These are phyloP conservation scores for Oligia latruncula DNA, from an alignment of 2,888 invertebrate genomes.

Conservation along the genomic window DNA sequence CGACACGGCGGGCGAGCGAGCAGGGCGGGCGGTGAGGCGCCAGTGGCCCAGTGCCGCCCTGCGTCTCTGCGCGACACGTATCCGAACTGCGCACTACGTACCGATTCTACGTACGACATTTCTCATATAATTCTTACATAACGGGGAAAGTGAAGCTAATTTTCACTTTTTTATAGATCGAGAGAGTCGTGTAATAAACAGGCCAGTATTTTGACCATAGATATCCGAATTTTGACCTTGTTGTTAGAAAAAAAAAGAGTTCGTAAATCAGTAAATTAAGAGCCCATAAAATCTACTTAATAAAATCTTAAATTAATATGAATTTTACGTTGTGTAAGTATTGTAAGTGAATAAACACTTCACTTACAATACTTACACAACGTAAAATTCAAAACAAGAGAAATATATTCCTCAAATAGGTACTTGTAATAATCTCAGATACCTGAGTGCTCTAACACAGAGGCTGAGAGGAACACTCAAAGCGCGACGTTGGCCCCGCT, in stretches of 20 bases:
- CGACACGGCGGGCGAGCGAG: conserved; percentile 57
- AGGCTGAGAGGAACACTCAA: not conserved
- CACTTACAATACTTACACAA: no score
- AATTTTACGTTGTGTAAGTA: no score
- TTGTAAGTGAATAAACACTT: no score
- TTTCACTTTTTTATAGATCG: not conserved
- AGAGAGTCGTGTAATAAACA: not conserved
- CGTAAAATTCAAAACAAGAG: no score
- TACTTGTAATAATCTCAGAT: conserved; percentile 1
- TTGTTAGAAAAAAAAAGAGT: not conserved
- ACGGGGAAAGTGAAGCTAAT: conserved; percentile 25
- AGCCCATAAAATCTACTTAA: not conserved
- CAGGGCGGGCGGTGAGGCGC: conserved; percentile 72
- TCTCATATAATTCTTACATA: conserved; percentile 32
- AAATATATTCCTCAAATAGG: no score
- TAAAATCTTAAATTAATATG: no score
- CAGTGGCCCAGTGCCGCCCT: conserved; percentile 76
- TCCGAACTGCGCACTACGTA: conserved; percentile 76
- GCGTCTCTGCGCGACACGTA: conserved; percentile 60
- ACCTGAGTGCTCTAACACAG: not conserved
- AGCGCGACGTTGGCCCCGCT: conserved; percentile 26
- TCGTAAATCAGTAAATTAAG: not conserved
- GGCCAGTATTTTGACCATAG: no score
- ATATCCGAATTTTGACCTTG: no score
- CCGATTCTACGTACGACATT: conserved; percentile 53